phyloP scores from a whole-genome alignment of 2,888 invertebrate species.

The Strigamia crassipes region DNA sequence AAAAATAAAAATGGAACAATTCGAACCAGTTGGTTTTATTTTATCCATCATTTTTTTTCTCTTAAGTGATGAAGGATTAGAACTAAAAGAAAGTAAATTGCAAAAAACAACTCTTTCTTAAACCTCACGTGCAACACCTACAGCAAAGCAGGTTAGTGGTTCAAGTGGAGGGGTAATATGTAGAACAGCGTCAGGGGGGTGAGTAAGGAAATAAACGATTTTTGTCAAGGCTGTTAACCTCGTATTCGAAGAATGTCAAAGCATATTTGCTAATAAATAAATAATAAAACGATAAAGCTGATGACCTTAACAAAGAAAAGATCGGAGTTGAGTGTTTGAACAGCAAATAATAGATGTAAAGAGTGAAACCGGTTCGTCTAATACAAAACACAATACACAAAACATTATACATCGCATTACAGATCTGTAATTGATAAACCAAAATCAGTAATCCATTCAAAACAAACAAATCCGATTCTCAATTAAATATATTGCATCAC shows the following conservation, averaged over 20 bases:
- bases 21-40: too few relatives aligned
- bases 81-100: background rate
- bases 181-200: background rate
- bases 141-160: background rate
- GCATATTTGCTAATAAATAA: background rate
- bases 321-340: background rate
- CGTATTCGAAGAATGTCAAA: background rate
- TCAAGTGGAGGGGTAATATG: slow-evolving; percentile 22
- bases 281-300: background rate
- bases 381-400: too few relatives aligned
- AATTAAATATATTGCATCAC: too few relatives aligned
- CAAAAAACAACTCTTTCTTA: background rate
- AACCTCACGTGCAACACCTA: background rate
- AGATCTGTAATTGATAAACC: too few relatives aligned
- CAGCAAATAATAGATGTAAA: background rate
- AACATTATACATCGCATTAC: too few relatives aligned
- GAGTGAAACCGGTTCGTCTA: background rate
- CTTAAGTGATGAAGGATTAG: background rate
- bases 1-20: too few relatives aligned
- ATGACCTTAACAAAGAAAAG: background rate
- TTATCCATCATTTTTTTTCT: too few relatives aligned
- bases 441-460: too few relatives aligned
- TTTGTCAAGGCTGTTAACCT: background rate
- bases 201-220: slow-evolving; percentile 5
- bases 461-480: too few relatives aligned